These are phyloP conservation scores for Paracentrotus lividus DNA, from an alignment of 53 echinoderm and acorn worm species.

Conservation along the genomic window DNA sequence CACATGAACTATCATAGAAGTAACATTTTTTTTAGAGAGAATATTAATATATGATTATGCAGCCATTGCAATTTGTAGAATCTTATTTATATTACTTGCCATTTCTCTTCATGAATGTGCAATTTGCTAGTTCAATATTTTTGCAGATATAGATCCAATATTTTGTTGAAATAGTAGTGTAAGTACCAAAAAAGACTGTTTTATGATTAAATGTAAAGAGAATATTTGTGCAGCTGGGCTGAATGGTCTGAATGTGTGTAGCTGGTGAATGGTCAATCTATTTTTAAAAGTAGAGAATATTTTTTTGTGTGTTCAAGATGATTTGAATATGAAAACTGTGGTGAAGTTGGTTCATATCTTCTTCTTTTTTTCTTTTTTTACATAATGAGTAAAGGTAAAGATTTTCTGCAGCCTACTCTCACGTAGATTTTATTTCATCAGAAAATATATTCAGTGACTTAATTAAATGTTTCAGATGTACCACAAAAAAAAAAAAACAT, in stretches of 20 bases:
- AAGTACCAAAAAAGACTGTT: neutral
- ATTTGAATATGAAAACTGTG: neutral
- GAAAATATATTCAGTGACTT: neutral
- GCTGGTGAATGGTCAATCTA: neutral
- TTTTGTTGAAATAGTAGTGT: neutral
- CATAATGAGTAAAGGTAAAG: neutral
- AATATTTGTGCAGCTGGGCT: slow-evolving; percentile 3
- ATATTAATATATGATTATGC: slow-evolving; percentile 13
- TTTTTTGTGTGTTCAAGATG: neutral
- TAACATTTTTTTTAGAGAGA: neutral
- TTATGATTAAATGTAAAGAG: slow-evolving; percentile 24
- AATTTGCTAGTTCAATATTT: neutral
- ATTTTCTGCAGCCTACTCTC: neutral
- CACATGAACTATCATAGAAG: neutral
- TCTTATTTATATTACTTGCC: slow-evolving; percentile 28
- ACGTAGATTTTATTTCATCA: neutral
- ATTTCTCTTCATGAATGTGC: slow-evolving; percentile 34
- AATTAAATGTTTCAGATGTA: neutral
- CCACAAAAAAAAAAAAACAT: neutral
- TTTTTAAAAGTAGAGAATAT: neutral
- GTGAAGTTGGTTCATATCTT: neutral
- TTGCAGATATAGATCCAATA: neutral
- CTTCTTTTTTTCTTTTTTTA: neutral
- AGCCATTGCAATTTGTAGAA: slow-evolving; percentile 3
- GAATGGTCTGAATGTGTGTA: neutral